Percentiles rank a stretch among this genome's conserved stretches.
These are phyloP conservation scores for Sula dactylatra DNA, from an alignment of 2,113 vertebrate species.

Conservation along the genomic window DNA sequence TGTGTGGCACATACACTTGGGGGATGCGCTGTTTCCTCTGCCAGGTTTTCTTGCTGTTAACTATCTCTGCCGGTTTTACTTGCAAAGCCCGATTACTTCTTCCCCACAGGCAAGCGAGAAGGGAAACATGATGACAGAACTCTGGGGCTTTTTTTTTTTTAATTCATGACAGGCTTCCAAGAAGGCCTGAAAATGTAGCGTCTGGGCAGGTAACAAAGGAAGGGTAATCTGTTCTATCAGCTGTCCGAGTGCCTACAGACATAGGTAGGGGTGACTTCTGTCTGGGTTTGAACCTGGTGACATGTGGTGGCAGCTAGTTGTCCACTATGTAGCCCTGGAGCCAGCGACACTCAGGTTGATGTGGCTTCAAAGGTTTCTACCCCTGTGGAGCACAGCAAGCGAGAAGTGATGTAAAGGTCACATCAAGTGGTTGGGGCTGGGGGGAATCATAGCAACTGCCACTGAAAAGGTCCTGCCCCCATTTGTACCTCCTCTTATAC, in stretches of 20 bases:
- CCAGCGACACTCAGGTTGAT: not conserved
- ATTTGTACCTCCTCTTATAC: not conserved
- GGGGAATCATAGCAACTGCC: not conserved
- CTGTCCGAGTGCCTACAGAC: not conserved
- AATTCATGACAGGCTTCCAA: not conserved
- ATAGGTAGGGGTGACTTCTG: not conserved
- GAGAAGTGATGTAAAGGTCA: not conserved
- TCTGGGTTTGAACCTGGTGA: not conserved
- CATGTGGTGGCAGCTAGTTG: not conserved
- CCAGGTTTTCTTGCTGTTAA: not conserved
- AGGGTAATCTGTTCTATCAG: not conserved
- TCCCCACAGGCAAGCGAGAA: not conserved
- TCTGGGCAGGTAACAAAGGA: not conserved
- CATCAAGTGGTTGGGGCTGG: rapidly evolving
- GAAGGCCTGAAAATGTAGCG: not conserved
- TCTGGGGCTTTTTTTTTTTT: not conserved
- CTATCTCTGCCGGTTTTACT: not conserved
- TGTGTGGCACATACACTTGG: not conserved
- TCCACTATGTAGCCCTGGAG: not conserved
- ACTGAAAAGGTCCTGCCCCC: not conserved
- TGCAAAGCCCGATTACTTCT: not conserved
- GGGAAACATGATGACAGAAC: not conserved
- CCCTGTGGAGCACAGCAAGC: not conserved
- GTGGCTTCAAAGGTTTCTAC: not conserved
- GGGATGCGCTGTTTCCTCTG: not conserved